phyloP scores from a whole-genome alignment of 2,888 invertebrate genomes.

The Torymus auratus region DNA sequence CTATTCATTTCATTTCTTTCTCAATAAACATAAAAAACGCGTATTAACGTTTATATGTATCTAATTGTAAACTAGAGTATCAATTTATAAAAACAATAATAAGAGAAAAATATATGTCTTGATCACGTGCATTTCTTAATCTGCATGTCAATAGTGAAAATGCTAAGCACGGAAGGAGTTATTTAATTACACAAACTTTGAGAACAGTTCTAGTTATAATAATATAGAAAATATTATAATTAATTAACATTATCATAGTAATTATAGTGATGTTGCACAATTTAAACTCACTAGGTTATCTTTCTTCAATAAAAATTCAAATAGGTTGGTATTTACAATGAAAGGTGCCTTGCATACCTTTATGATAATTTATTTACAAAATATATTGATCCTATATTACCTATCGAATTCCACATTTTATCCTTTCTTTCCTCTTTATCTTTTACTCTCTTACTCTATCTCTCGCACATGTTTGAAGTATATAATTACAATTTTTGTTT shows the following conservation, averaged over 20 bases:
- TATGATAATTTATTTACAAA: constrained; percentile 76
- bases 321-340: constrained; percentile 73
- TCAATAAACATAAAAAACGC: constrained; percentile 48
- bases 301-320: constrained; percentile 72
- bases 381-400: constrained; percentile 76
- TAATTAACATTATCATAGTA: constrained; percentile 50
- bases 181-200: constrained; percentile 42
- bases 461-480: constrained; percentile 54
- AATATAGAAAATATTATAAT: constrained; percentile 40
- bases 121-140: constrained; percentile 35
- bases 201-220: constrained; percentile 41
- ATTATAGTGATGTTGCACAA: constrained; percentile 68
- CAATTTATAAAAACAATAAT: constrained; percentile 69
- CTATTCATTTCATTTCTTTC: constrained; percentile 33
- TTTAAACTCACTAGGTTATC: constrained; percentile 65
- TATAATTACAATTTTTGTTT: constrained; percentile 63
- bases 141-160: constrained; percentile 42
- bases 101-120: constrained; percentile 39
- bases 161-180: constrained; percentile 49
- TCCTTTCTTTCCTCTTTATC: constrained; percentile 49
- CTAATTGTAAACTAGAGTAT: constrained; percentile 73
- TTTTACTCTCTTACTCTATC: constrained; percentile 46
- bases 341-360: constrained; percentile 70
- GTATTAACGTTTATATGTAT: constrained; percentile 62
- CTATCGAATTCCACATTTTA: constrained; percentile 74